Evolutionary conservation across 1,140 invertebrate species (phyloP).

Genomic region (Ips nitidus): DNA sequence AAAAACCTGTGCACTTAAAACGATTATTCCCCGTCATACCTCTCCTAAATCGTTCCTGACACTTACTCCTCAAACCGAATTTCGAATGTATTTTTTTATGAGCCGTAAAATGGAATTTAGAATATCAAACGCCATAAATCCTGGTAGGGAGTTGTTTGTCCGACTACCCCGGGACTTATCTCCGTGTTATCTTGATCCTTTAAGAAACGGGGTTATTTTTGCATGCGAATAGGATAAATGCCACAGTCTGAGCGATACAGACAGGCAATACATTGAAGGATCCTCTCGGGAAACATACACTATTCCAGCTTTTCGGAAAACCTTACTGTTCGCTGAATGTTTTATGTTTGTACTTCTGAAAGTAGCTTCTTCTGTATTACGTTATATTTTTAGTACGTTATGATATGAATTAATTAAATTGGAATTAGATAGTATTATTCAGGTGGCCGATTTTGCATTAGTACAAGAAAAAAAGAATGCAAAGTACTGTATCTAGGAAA

Average conservation of each 20-base stretch:
- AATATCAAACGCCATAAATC: slow-evolving; percentile 39
- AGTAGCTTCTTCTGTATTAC: too few species aligned
- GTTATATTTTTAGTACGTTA: too few species aligned
- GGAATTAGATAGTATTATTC: too few species aligned
- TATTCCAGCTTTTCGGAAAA: slow-evolving; percentile 28
- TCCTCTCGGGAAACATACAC: slow-evolving; percentile 43
- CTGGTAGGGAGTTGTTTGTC: slow-evolving; percentile 39
- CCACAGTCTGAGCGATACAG: slow-evolving; percentile 45
- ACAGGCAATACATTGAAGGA: slow-evolving; percentile 45
- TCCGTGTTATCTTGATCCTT: slow-evolving; percentile 37
- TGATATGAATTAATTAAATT: too few species aligned
- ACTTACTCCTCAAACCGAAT: slow-evolving; percentile 16
- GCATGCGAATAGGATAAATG: slow-evolving; percentile 46
- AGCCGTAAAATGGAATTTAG: slow-evolving; percentile 29
- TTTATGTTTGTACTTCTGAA: not conserved
- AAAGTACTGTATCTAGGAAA: too few species aligned
- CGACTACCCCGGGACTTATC: slow-evolving; percentile 42
- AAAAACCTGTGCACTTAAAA: too few species aligned
- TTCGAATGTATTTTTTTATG: slow-evolving; percentile 2
- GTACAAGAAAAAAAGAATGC: too few species aligned
- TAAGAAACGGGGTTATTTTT: slow-evolving; percentile 43
- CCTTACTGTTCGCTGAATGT: slow-evolving; percentile 20
- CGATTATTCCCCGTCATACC: too few species aligned
- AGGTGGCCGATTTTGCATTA: too few species aligned
- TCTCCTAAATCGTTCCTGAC: not conserved